A percentile compares a stretch with the other conserved stretches of the same genome.
Evolutionary conservation across 2,888 invertebrate genomes (phyloP).

Genomic region (Archips crataeganus): DNA sequence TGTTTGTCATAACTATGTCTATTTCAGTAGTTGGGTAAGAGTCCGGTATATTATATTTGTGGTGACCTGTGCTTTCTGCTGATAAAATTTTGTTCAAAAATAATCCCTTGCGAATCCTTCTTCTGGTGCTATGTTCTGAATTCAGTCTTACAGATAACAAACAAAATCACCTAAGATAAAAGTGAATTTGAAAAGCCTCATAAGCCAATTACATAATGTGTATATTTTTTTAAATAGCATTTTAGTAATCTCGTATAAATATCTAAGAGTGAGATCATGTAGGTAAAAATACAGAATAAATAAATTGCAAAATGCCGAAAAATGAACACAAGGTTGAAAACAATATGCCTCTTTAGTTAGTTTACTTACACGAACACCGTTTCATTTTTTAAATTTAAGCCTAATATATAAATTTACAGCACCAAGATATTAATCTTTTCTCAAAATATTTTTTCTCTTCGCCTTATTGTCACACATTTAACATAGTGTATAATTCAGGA

Average conservation of each 20-base stretch:
- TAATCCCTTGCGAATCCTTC: conserved; percentile 56
- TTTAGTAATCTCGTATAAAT: conserved; percentile 85
- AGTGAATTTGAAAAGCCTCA: conserved; percentile 81
- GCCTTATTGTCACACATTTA: conserved; percentile 85
- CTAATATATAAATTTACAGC: conserved; percentile 86
- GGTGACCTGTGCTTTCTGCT: conserved; percentile 64
- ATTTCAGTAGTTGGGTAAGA: conserved; percentile 48
- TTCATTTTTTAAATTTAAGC: conserved; percentile 81
- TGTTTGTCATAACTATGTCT: conserved; percentile 45
- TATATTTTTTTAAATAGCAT: conserved; percentile 76
- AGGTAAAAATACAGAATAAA: conserved; percentile 82
- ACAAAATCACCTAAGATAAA: conserved; percentile 76
- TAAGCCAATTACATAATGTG: conserved; percentile 82
- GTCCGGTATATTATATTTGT: conserved; percentile 55
- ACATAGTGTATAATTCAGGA: conserved; percentile 82
- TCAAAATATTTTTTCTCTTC: conserved; percentile 84
- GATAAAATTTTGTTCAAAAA: conserved; percentile 58
- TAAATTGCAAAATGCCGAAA: conserved; percentile 79
- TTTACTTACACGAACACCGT: conserved; percentile 80
- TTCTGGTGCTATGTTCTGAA: conserved; percentile 78
- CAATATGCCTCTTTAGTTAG: conserved; percentile 83
- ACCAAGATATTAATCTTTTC: conserved; percentile 85
- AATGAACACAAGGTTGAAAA: conserved; percentile 83
- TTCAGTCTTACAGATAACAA: conserved; percentile 79
- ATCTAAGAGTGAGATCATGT: conserved; percentile 85